Evolutionary conservation across 2,113 vertebrate species (phyloP), one percentile per base, ranked within the genome.

Genomic region (Acanthochromis polyacanthus): DNA sequence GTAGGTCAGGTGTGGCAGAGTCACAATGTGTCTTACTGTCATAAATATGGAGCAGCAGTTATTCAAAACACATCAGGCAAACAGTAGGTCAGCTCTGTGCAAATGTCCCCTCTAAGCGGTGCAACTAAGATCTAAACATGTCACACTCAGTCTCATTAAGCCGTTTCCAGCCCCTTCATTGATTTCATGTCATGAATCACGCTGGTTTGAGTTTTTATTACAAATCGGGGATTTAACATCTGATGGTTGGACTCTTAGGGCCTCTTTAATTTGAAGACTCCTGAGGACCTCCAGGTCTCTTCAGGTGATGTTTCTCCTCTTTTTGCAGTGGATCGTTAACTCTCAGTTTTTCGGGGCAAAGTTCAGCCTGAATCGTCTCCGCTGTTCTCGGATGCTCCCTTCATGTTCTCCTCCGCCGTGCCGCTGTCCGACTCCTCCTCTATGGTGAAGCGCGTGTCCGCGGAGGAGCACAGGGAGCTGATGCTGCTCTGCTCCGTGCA

Each of bases 401-500:
- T 93, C 48, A 91, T 70, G 46, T 75, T 77, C 0, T 90, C 92
- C 89, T 95, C 95, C 0, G 92, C 95, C 6, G 93, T 83, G 23
- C 95, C 94, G 0, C 93, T 86, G 19, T 96, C 96, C 1, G 95
- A 91, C 84, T 97, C 98, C 91, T 98, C 98, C 89, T 98, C 96
- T 61, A 98, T 97, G 80, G 96, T 94, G 85, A 96, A 87, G 83
- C 95, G 96, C 58, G 95, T 92, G 0, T 99, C 98, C 19, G 96
- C 95, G 17, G 96, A 95, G 6, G 97, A 98, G 85, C 96, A 96
- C 66, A 97, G 96, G 0, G 97, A 99, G 85, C 96, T 98, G 57
- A 97, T 85, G 0, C 98, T 99, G 91, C 96, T 97, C 52, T 97
- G 96, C 82, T 98, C 98, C 91, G 96, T 92, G 93, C 96, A 98